A percentile compares a stretch with the other conserved stretches of the same genome.
Evolutionary conservation across 2,113 vertebrate genomes (phyloP).

Genomic region (Boulengeromyrus knoepffleri): DNA sequence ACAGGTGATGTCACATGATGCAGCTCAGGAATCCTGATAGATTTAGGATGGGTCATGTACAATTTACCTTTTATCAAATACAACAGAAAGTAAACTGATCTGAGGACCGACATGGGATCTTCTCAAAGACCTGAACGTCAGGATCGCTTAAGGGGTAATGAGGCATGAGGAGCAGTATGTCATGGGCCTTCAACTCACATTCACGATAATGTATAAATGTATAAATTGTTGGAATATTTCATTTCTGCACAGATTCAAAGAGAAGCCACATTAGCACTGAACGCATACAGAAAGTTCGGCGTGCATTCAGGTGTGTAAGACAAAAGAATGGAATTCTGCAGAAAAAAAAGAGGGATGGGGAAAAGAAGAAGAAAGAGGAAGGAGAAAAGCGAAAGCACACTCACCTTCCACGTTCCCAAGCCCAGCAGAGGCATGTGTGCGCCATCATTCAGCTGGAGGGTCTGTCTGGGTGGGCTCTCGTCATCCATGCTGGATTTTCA

Average conservation of each 20-base stretch:
- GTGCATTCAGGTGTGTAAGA: not conserved
- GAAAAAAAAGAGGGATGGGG: not conserved
- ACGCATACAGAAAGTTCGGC: not conserved
- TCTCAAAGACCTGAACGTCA: not conserved
- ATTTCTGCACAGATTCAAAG: not conserved
- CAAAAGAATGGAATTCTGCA: not conserved
- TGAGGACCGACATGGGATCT: not conserved
- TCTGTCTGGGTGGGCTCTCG: conserved; percentile 27
- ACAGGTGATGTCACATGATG: not conserved
- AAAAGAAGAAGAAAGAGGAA: not conserved
- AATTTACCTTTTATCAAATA: not conserved
- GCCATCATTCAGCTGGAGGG: conserved; percentile 55
- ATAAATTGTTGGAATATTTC: not conserved
- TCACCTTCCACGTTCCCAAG: conserved; percentile 61
- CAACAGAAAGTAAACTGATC: not conserved
- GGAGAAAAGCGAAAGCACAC: conserved; percentile 3
- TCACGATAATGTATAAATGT: not conserved
- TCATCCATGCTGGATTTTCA: conserved; percentile 38
- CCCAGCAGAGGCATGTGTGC: conserved; percentile 58
- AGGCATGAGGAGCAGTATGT: not conserved
- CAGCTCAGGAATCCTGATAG: not conserved
- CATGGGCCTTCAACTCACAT: not conserved
- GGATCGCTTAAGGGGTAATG: not conserved
- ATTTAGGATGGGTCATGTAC: not conserved
- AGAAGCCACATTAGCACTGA: not conserved